phyloP scores from a whole-genome alignment of 2,888 invertebrate genomes.

The Torymus tubicola region DNA sequence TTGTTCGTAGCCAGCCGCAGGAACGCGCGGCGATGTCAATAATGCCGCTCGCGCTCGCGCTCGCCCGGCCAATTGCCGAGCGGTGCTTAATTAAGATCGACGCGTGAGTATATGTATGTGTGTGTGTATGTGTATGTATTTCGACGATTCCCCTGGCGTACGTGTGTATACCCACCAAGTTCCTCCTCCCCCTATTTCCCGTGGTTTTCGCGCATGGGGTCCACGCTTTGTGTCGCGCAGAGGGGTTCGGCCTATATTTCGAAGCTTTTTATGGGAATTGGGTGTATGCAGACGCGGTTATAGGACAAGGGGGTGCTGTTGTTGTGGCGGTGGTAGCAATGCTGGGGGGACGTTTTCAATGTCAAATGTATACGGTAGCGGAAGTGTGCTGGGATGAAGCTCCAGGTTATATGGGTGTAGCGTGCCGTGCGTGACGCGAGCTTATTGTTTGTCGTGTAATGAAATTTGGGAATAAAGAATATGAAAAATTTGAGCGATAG shows the following conservation, averaged over 20 bases:
- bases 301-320: too few species aligned
- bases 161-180: not conserved
- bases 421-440: too few species aligned
- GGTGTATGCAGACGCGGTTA: not conserved
- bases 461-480: too few species aligned
- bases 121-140: slow-evolving; percentile 37
- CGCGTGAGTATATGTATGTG: slow-evolving; percentile 38
- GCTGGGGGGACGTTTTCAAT: too few species aligned
- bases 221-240: too few species aligned
- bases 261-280: not conserved
- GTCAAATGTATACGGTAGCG: too few species aligned
- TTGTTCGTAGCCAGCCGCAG: slow-evolving; percentile 70
- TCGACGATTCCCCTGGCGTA: slow-evolving; percentile 33
- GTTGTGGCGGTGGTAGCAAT: too few species aligned
- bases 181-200: slow-evolving; percentile 37
- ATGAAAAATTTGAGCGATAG: too few species aligned
- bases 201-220: slow-evolving; percentile 24
- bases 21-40: slow-evolving; percentile 68
- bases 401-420: too few species aligned
- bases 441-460: too few species aligned
- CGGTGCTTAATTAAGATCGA: slow-evolving; percentile 69
- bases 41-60: slow-evolving; percentile 50
- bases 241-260: not conserved
- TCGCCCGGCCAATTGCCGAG: slow-evolving; percentile 65
- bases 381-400: too few species aligned